Base-by-base conservation (phyloP, 2,113 vertebrate species). In the Motacilla alba region DNA sequence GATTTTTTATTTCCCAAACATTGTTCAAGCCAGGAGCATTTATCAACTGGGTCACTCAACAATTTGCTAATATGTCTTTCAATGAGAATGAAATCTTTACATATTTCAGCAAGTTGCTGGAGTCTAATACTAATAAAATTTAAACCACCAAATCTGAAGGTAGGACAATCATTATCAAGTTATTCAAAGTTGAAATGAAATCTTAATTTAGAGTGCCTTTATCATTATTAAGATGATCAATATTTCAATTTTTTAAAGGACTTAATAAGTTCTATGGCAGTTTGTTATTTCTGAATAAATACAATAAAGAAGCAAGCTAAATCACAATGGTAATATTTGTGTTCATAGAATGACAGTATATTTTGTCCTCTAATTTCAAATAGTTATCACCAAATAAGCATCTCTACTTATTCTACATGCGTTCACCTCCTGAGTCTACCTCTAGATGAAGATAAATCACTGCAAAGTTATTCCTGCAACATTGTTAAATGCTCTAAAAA, bases 1-100 rank as follows among this genome's bases (percentile, higher is more conserved):
- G 21, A 67, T 44, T 78, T 91, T 76, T 91, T 88, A 52, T 90
- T 93, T 89, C 93, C 8, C 33, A 79, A 95, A 78, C 74, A 87
- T n/a, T 74, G 52, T 84, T 96, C 44, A 73, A 56, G 77, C 6
- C 27, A 78, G 66, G 41, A 90, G 20, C 31, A 84, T 14, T 64
- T 64, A 94, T 41, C 41, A 89, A 19, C 49, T 87, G 60, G 18
- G 55, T 27, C 18, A 89, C 35, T 93, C 69, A 84, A 64, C 66
- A 92, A 31, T 90, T 93, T 90, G 89, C 39, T 43, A 81, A 44
- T 15, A 3, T 49, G 46, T 63, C 37, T 89, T 88, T 89, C 92
- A 94, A 64, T 43, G 87, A 55, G 31, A 43, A 93, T 18, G 20
- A 68, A 18, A 68, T 62, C 10, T 88, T 87, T 35, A 49, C 0